Conservation (phyloP, 2,888 invertebrate genomes). For the Drosophila phalerata region DNA sequence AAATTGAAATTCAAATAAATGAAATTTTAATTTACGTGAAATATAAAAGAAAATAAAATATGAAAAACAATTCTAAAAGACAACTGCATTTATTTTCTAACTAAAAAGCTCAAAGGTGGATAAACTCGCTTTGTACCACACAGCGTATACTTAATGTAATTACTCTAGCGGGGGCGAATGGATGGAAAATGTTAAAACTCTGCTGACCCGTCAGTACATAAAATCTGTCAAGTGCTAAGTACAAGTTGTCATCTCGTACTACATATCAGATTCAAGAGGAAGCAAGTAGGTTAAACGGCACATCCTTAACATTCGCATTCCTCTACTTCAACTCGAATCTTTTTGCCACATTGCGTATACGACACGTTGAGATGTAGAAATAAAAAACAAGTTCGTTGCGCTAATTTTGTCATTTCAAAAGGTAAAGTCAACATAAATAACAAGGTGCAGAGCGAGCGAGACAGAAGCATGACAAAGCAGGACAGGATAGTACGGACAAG, state of each 20-base stretch:
- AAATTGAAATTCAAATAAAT: slow-evolving; percentile 47
- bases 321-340: slow-evolving; percentile 20
- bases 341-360: slow-evolving; percentile 60
- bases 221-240: slow-evolving; percentile 59
- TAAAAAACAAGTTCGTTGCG: slow-evolving; percentile 56
- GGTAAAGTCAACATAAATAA: slow-evolving; percentile 50
- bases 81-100: slow-evolving; percentile 6
- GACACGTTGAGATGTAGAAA: slow-evolving; percentile 45
- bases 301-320: slow-evolving; percentile 49
- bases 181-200: neutral
- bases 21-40: slow-evolving; percentile 59
- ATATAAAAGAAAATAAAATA: slow-evolving; percentile 51
- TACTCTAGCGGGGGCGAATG: slow-evolving; percentile 22
- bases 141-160: slow-evolving; percentile 65
- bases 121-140: slow-evolving; percentile 18
- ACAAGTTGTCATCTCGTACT: slow-evolving; percentile 52
- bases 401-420: slow-evolving; percentile 63
- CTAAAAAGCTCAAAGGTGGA: neutral
- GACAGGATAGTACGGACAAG: neutral
- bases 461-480: slow-evolving; percentile 32
- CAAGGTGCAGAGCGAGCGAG: neutral
- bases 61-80: slow-evolving; percentile 26
- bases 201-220: slow-evolving; percentile 19
- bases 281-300: slow-evolving; percentile 63
- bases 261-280: slow-evolving; percentile 20